Evolutionary conservation across 2,888 invertebrate species (phyloP), one percentile per base, ranked within the genome.

Genomic region (Andrena minutula): DNA sequence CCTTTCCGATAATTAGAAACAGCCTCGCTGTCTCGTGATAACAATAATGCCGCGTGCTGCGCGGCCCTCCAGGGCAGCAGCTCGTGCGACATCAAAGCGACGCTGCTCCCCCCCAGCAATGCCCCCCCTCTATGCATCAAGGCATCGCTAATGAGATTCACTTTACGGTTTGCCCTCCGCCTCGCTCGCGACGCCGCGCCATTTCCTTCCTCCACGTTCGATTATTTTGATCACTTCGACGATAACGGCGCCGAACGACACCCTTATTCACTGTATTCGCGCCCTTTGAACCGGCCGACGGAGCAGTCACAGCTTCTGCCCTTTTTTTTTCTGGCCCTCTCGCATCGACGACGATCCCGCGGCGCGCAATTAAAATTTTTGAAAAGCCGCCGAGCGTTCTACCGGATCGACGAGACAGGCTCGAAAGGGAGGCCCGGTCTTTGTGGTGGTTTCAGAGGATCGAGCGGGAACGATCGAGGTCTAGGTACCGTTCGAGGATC

Each of bases 101-200:
- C 83, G 78, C 73, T 26, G 47, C 28, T 51, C 4, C 35, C 26
- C 49, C 53, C 23, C 51, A n/a, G 16, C 56, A 20, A 56, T 64
- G 58, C 60, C 69, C 87, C 79, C 87, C 81, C 84, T 79, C 71
- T 61, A 87, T 89, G 90, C 90, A 90, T 82, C 91, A 88, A 88
- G 86, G 88, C 89, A 90, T 88, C 90, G 92, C 90, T 92, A 92
- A 93, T 93, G 93, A 92, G 93, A 94, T 94, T 93, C 93, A 93
- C 93, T 93, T 93, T 92, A 91, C 91, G 89, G 89, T 91, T 90
- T 91, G 90, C 89, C 90, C 92, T 88, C 10, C 87, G 83, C 81
- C 81, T 10, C 28, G 63, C 10, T 63, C 26, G 80, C 87, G 53
- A 60, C 71, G 80, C 63, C 78, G 65, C 61, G 61, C 61, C 60